These are phyloP conservation scores for Tetheella fluctuosa DNA, from an alignment of 2,888 invertebrate species.

Conservation along the genomic window DNA sequence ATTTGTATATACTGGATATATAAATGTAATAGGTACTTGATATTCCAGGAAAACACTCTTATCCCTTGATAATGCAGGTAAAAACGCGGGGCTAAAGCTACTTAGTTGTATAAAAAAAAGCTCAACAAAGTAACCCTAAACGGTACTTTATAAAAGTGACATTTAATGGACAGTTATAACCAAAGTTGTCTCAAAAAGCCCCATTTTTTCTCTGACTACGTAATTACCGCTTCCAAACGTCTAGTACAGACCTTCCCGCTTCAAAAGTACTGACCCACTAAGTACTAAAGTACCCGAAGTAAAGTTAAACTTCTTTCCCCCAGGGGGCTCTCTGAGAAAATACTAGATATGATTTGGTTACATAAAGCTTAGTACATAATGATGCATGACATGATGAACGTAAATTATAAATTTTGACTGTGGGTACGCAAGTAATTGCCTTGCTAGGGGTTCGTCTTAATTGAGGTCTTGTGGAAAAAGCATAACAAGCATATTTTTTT, in stretches of 20 bases:
- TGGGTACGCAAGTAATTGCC: no score
- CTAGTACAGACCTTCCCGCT: no score
- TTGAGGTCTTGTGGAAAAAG: no score
- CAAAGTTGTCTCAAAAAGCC: constrained; percentile 23
- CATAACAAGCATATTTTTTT: no score
- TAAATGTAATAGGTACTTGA: no score
- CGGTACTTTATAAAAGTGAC: neutral
- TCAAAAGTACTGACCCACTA: constrained; percentile 34
- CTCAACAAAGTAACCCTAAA: neutral
- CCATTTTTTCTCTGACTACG: constrained; percentile 26
- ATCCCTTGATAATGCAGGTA: no score
- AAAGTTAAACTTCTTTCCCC: constrained; percentile 19
- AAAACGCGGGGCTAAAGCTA: no score
- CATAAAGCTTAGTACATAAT: constrained; percentile 52
- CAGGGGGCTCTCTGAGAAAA: constrained; percentile 1
- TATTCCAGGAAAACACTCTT: no score
- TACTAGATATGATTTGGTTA: constrained; percentile 27
- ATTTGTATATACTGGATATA: no score
- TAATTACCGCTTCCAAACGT: constrained; percentile 23
- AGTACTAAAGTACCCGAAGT: constrained; percentile 25
- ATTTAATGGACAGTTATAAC: constrained; percentile 9
- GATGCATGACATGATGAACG: constrained; percentile 17
- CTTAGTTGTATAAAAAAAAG: neutral
- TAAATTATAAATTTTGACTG: neutral
- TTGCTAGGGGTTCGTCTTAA: no score